Base-by-base conservation (phyloP, 2,888 invertebrate species). In the Caenorhabditis angaria region DNA sequence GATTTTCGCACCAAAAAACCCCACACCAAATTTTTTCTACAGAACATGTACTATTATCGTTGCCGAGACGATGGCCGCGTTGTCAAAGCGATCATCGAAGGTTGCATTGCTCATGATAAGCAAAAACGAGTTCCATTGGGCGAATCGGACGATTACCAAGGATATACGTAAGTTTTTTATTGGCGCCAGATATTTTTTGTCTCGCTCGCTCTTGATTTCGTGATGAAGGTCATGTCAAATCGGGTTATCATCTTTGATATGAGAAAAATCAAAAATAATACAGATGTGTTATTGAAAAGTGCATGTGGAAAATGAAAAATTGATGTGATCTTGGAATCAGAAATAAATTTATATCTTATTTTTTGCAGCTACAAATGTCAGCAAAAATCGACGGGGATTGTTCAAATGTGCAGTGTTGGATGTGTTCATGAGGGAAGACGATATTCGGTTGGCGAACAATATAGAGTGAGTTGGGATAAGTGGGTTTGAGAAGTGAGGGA, bases 331-430 rank as follows among this genome's bases (percentile, higher is more conserved):
- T 32, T 32, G 32, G 32, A n/a, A n/a, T n/a, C n/a, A n/a, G n/a
- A n/a, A n/a, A n/a, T n/a, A n/a, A n/a, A n/a, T n/a, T n/a, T n/a
- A n/a, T n/a, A n/a, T n/a, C n/a, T n/a, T n/a, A n/a, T n/a, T 59
- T 22, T 22, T 64, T 80, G 57, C 78, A 84, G 82, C 24, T 86
- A 84, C 73, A 80, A 84, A 63, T 86, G 86, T 67, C 81, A 80
- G 63, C 65, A 74, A 61, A 85, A 83, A 61, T 67, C 65, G 24
- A 76, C 77, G 18, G 85, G 84, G 55, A 68, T 71, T 29, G 77
- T 85, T 25, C 74, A 80, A 60, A 73, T 86, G 78, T 84, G 84
- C 70, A 77, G 84, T 53, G 83, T 86, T 22, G 86, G 85, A 47
- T 86, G 86, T 63, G 70, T 85, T 50, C 79, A 81, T 67, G 67